Base-by-base conservation (phyloP, 1,140 invertebrate species). In the Pinna nobilis region DNA sequence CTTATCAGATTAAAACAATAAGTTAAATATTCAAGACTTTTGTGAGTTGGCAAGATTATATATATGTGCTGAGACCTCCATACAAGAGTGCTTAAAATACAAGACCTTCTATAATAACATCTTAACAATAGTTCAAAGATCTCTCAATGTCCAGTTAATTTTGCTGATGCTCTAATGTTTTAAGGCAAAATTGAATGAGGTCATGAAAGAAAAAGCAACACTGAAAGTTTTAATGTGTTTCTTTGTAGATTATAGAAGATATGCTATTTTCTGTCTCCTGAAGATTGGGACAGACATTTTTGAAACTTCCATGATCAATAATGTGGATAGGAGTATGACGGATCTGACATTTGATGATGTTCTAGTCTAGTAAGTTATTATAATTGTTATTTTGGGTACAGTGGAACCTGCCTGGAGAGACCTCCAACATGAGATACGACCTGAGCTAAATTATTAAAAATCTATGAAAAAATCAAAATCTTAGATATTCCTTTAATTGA, bases 341-440 rank as follows among this genome's bases (percentile, higher is more conserved):
- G 93, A 94, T 81, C 91, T 94, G 59, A 92, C 91, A 39, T 94
- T 94, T 87, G 91, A 93, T 59, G 93, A 94, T 82, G 88, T 92
- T 66, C 89, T 94, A 78, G 88, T 93, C 30, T 94, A 94, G 93
- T 94, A 88, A 93, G 92, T 92, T n/a, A 63, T 53, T 53, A 51
- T 49, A 18, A 35, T 1, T 20, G n/a, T n/a, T 53, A 15, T 53
- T 3, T 53, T 2, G 3, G 18, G 9, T 61, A 5, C 3, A 35
- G 2, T 18, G n/a, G 18, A 20, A n/a, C 23, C 39, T 35, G 6
- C 25, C 35, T 37, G 18, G 23, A 2, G 39, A 39, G 25, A 35
- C 23, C 3, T 33, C 18, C 18, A 18, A 53, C 7, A 53, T 23
- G 7, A 53, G 32, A 28, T 5, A 18, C 30, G 20, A 51, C 15